Evolutionary conservation across 2,113 vertebrate species (phyloP), one percentile per base, ranked within the genome.

Genomic region (Apodemus sylvaticus): DNA sequence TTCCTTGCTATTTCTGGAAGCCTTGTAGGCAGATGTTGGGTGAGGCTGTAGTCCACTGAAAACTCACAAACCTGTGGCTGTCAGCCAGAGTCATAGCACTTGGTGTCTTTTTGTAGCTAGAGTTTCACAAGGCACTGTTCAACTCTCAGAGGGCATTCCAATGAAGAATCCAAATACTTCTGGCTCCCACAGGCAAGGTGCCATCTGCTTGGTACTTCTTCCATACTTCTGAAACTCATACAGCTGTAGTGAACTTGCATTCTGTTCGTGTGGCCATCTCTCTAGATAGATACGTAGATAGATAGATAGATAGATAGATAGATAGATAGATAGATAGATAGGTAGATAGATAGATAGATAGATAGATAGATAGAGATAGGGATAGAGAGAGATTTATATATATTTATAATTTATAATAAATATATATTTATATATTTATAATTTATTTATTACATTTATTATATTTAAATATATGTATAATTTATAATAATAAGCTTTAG

Each of bases 81-180:
- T 92, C 64, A 86, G 34, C 70, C 42, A 70, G 81, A 58, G 26
- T 7, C 17, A 45, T 20, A 19, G 22, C 19, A 79, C 9, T n/a
- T n/a, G 19, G 14, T 22, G 42, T 91, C 17, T 66, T 62, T 55
- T 5, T 70, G 5, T 64, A 60, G 22, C 14, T 51, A 9, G 55
- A 60, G 16, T 1, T 83, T 93, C 62, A 88, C 24, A 17, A 11
- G 73, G 53, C 45, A 10, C 17, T 53, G 3, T 26, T 36, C 26
- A 2, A 19, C 70, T 12, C 34, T 24, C 0, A 60, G 13, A 36
- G 6, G 8, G 10, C 19, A 9, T 29, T 5, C 10, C 19, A 58
- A 0, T 7, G 12, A 93, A 76, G 39, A 19, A 53, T 34, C 39
- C 10, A 45, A 6, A 62, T 1, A 53, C 19, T 6, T 2, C 11